Conservation (phyloP, 2,888 invertebrate genomes). For the Timandra comae region DNA sequence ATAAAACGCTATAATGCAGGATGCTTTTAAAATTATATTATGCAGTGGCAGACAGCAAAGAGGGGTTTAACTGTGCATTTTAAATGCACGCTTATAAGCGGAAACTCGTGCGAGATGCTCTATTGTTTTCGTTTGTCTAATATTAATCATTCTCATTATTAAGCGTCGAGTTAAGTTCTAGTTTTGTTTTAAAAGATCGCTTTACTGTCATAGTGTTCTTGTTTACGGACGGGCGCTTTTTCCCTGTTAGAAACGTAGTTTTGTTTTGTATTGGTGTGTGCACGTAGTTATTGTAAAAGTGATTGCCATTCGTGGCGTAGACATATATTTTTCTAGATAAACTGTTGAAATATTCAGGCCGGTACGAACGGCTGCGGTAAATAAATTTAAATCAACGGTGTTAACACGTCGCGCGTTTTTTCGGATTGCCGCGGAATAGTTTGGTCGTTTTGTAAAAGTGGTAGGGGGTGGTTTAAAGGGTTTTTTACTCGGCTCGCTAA, state of each 20-base stretch:
- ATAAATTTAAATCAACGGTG: conserved; percentile 57
- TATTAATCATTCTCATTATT: conserved; percentile 14
- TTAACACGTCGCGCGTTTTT: conserved; percentile 51
- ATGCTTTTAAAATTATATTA: conserved; percentile 55
- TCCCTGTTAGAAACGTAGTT: no score
- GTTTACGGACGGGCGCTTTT: no score
- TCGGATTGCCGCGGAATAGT: conserved; percentile 53
- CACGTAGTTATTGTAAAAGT: no score
- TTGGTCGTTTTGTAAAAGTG: conserved; percentile 45
- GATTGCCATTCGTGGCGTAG: conserved; percentile 15
- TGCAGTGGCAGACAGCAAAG: conserved; percentile 29
- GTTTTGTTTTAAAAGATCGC: no score
- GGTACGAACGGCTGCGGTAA: conserved; percentile 26
- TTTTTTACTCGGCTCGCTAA: conserved; percentile 46
- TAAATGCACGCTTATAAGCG: conserved; percentile 23
- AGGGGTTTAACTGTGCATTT: conserved; percentile 30
- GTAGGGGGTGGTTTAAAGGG: conserved; percentile 35
- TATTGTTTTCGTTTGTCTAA: conserved; percentile 15
- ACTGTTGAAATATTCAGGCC: conserved; percentile 13
- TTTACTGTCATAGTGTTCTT: no score
- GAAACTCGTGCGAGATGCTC: conserved; percentile 16
- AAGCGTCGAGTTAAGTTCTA: not conserved
- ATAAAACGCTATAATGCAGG: conserved; percentile 54
- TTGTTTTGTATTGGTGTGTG: no score
- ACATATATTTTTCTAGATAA: conserved; percentile 1